Conservation (phyloP, 2,113 vertebrate genomes). For the Circaetus gallicus region DNA sequence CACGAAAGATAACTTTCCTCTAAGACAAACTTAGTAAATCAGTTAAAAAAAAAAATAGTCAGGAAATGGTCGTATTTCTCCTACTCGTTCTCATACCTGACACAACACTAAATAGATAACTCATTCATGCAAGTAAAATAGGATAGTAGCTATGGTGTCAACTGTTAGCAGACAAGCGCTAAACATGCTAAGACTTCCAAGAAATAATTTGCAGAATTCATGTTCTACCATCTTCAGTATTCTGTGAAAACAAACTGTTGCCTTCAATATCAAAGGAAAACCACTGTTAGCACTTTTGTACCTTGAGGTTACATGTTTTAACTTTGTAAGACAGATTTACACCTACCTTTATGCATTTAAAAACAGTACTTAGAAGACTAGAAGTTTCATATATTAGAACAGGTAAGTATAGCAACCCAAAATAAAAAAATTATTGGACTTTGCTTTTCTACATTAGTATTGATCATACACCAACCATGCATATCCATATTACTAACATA, state of each 20-base stretch:
- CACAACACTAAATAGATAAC: not conserved
- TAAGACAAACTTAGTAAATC: not conserved
- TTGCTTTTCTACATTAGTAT: slow-evolving; percentile 24
- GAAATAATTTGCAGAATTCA: not conserved
- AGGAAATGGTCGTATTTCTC: not conserved
- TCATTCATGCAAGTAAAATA: not conserved
- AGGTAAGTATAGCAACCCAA: slow-evolving; percentile 18
- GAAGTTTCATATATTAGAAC: slow-evolving; percentile 2
- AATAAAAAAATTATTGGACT: slow-evolving; percentile 24
- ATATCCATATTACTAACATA: slow-evolving; percentile 25
- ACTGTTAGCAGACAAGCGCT: not conserved
- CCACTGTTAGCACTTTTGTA: not conserved
- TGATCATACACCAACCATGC: slow-evolving; percentile 53
- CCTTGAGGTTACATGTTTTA: not conserved
- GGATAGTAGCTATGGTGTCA: not conserved
- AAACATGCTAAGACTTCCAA: not conserved
- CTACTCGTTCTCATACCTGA: not conserved
- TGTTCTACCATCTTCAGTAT: not conserved
- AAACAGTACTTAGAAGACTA: not conserved
- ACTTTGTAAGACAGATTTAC: slow-evolving; percentile 1
- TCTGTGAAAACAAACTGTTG: slow-evolving; percentile 19
- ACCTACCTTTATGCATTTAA: slow-evolving; percentile 59
- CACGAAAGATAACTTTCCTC: not conserved
- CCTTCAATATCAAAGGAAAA: not conserved
- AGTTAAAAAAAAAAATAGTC: not conserved